Evolutionary conservation across 2,888 invertebrate genomes (phyloP), one percentile per base, ranked within the genome.

Genomic region (Camponotus fellah): DNA sequence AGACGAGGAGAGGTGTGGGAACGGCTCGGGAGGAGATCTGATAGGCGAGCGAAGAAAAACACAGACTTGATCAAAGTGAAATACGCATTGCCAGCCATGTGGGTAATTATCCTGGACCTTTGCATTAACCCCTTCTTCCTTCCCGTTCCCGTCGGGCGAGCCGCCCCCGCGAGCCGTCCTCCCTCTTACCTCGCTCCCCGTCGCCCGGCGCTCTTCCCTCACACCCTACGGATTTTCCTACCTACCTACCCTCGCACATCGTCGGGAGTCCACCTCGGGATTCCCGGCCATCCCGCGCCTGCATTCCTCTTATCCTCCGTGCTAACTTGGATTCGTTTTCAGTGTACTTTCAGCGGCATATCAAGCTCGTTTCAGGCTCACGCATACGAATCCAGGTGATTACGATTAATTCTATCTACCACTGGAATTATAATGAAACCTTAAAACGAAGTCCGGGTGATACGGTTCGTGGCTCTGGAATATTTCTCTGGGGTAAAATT

Each of bases 91-190:
- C 92, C 93, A 92, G 92, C 93, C 94, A 94, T 94, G 94, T 94
- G 94, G 94, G 94, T 95, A 95, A 95, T 95, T 95, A 95, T 93
- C 94, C 92, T 93, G 93, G 93, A 94, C 94, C 94, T 94, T 94
- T 93, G 92, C 94, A 92, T 93, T 93, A 93, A 92, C 93, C 92
- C 94, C 92, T 92, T 93, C 85, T 80, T 84, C 85, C 81, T 84
- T 76, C 66, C 83, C 82, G 75, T 81, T 72, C 83, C 60, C 77
- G 26, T 69, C 72, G 79, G 80, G 49, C 72, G 84, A 72, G 66
- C 64, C 86, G 60, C 82, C 87, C 83, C 68, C 72, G 26, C 74
- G 26, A 62, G 71, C 37, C 62, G 46, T 53, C 49, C 49, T 53
- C 49, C 49, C 49, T n/a, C 49, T 53, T 53, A n/a, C 49, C 49